phyloP scores from a whole-genome alignment of 2,113 vertebrate species.

The Chaenocephalus aceratus region DNA sequence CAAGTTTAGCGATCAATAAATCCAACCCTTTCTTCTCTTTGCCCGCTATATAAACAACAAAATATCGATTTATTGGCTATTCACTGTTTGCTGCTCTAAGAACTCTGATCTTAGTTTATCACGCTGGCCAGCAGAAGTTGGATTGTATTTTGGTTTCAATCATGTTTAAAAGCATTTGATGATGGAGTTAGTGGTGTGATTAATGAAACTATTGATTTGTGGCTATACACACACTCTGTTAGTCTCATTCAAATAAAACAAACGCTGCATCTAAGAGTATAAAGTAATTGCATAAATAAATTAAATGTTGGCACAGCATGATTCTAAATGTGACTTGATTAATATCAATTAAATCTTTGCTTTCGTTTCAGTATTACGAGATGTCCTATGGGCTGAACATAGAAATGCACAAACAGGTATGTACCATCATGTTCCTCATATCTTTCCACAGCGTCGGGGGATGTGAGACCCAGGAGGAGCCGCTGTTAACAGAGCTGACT shows the following conservation, averaged over 20 bases:
- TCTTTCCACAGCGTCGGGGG: constrained; percentile 39
- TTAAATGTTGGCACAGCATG: not conserved
- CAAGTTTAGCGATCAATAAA: constrained; percentile 70
- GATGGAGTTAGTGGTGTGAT: constrained; percentile 24
- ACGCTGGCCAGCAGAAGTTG: not conserved
- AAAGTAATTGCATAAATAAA: not conserved
- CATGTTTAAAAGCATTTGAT: constrained; percentile 26
- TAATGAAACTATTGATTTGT: constrained; percentile 29
- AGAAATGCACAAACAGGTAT: constrained; percentile 98
- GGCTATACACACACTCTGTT: not conserved
- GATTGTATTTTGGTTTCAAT: constrained; percentile 9
- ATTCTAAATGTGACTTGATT: constrained; percentile 20
- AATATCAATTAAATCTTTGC: constrained; percentile 19
- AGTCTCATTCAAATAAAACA: constrained; percentile 8
- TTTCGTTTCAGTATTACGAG: constrained; percentile 92
- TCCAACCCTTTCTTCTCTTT: constrained; percentile 49
- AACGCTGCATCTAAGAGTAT: not conserved
- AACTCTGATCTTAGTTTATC: constrained; percentile 39
- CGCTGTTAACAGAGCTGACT: constrained; percentile 42
- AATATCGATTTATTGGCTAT: constrained; percentile 60
- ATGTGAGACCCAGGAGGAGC: constrained; percentile 50
- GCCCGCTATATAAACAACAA: constrained; percentile 50
- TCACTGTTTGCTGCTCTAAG: constrained; percentile 46
- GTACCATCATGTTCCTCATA: constrained; percentile 52
- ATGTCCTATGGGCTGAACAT: constrained; percentile 99